Percentiles rank a stretch among this genome's conserved stretches.
Evolutionary conservation across 2,113 vertebrate genomes (phyloP).

Genomic region (Desmodus rotundus): DNA sequence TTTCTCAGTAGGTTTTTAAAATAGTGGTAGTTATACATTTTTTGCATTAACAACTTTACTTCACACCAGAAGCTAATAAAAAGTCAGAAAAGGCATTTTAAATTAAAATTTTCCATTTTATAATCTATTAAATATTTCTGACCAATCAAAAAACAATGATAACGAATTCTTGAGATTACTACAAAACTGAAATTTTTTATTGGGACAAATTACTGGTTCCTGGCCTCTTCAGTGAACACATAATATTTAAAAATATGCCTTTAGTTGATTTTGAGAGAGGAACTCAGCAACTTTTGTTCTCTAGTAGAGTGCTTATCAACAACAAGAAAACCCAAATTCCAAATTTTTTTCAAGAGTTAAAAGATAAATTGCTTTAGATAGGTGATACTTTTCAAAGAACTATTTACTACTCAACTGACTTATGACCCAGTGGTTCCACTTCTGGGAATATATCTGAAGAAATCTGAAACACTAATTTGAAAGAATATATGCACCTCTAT

Average conservation of each 20-base stretch:
- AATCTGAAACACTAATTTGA: too few species aligned
- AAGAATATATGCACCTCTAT: too few species aligned
- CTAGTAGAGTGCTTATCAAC: neutral
- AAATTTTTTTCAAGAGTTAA: neutral
- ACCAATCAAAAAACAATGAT: neutral
- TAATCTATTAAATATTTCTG: constrained; percentile 16
- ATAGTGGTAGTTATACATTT: neutral
- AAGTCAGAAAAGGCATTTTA: neutral
- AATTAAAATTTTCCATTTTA: neutral
- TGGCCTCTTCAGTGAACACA: neutral
- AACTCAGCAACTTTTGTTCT: neutral
- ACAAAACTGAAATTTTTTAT: neutral
- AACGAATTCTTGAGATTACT: neutral
- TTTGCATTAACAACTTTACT: neutral
- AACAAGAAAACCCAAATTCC: neutral
- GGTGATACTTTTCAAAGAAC: neutral
- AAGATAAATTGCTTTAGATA: neutral
- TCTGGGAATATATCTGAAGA: neutral
- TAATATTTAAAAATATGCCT: neutral
- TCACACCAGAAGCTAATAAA: neutral
- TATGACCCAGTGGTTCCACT: neutral
- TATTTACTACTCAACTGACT: neutral
- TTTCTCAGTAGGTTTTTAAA: neutral
- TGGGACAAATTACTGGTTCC: neutral
- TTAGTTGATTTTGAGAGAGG: neutral